Conservation (phyloP, 1,140 invertebrate species). For the Ctenoplectra terminalis region DNA sequence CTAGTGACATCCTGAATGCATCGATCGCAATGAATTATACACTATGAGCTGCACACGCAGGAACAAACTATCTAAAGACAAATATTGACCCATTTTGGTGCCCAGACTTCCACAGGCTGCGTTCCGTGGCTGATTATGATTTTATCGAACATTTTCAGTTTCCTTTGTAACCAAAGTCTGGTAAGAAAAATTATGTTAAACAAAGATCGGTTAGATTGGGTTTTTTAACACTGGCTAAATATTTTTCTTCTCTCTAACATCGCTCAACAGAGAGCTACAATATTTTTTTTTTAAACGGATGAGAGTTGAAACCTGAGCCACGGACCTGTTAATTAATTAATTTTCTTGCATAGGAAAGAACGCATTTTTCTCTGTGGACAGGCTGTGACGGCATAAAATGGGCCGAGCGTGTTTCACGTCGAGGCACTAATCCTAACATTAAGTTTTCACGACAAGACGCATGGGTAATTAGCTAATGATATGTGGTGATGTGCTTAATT, state of each 20-base stretch:
- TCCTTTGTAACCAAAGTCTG: not conserved
- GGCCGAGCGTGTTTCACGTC: constrained; percentile 39
- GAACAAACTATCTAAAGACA: constrained; percentile 42
- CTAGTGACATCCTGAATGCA: constrained; percentile 5
- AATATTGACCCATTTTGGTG: constrained; percentile 41
- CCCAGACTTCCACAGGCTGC: not conserved
- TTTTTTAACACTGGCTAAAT: too few species aligned
- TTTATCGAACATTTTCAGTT: not conserved
- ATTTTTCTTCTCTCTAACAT: too few species aligned
- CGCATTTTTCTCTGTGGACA: not conserved
- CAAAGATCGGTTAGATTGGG: too few species aligned
- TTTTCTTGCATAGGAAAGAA: too few species aligned
- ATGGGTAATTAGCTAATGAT: constrained; percentile 64
- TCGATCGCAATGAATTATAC: constrained; percentile 35
- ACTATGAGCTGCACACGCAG: constrained; percentile 20
- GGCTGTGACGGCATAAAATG: not conserved
- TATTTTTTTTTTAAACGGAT: too few species aligned
- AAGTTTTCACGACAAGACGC: constrained; percentile 54
- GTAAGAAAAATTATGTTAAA: too few species aligned
- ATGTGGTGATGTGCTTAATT: constrained; percentile 61
- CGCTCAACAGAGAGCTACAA: too few species aligned
- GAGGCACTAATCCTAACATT: constrained; percentile 69
- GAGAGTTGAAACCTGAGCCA: too few species aligned
- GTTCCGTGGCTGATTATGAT: constrained; percentile 2
- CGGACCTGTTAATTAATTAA: too few species aligned